Conservation (phyloP, 64 coral and sea anemone species). For the Porites australiensis region DNA sequence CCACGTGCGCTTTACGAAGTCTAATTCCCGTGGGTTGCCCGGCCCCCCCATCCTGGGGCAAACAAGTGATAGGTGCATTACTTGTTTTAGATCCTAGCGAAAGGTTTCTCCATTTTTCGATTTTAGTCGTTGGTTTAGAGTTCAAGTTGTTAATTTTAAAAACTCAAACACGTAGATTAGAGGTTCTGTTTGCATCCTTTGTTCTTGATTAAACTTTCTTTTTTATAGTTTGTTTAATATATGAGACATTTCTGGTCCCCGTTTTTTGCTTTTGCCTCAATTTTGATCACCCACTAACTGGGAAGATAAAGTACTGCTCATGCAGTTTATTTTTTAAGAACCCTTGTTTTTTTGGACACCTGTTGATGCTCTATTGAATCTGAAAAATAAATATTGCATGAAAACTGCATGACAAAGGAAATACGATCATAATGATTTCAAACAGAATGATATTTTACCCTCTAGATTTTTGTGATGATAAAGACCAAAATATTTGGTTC, state of each 20-base stretch:
- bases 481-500: too few species aligned
- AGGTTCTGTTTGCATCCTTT: background rate
- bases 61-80: too few species aligned
- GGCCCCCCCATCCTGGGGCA: too few species aligned
- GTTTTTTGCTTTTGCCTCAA: background rate
- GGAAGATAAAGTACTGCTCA: background rate
- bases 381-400: conserved; percentile 13
- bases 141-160: background rate
- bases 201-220: background rate
- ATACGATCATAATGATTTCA: background rate
- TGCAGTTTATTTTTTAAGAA: conserved; percentile 4
- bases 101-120: background rate
- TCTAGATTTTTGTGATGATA: too few species aligned
- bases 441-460: background rate
- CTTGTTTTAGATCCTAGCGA: too few species aligned
- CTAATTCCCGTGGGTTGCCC: too few species aligned
- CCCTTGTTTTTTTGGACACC: background rate
- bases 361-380: conserved; percentile 29
- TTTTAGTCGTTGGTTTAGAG: background rate
- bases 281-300: background rate
- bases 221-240: background rate
- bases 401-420: background rate
- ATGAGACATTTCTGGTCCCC: background rate
- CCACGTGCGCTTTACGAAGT: too few species aligned
- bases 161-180: background rate